Evolutionary conservation across 1,140 invertebrate genomes (phyloP), one percentile per base, ranked within the genome.

Genomic region (Tetragnatha versicolor): DNA sequence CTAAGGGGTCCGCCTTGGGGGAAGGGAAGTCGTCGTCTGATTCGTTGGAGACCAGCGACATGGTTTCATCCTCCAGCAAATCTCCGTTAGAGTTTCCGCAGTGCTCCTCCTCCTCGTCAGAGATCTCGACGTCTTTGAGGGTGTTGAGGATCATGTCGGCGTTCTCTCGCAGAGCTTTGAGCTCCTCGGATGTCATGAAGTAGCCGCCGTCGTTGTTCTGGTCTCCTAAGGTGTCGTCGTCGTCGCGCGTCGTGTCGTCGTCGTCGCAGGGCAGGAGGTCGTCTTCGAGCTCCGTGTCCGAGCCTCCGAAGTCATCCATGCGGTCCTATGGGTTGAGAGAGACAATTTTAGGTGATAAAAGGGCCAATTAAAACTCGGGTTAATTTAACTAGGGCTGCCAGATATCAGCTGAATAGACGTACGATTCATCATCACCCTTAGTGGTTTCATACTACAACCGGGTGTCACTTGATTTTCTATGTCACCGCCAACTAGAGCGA

Each of bases 41-140:
- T 65, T 90, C 90, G 82, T 92, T 91, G 12, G 92, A 91, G 0
- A 92, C 90, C 31, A 92, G 83, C 81, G 89, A 91, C 17, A 91
- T 82, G 0, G 90, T 91, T 84, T 91, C 90, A 82, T 89, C 89
- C 79, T 91, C 90, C 49, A 91, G 83, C 60, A 90, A 85, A 22
- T 79, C 78, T 7, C 84, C 84, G 79, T 81, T 83, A 9, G 81
- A 80, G 22, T 77, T 63, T 45, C 73, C 73, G 66, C 84, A 84
- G 27, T 37, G 12, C 5, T 39, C 49, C 31, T 75, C 58, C 10
- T 77, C 61, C n/a, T 53, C 47, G 20, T 70, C 77, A 17, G 68
- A 72, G 3, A 79, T 61, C 33, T 84, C 86, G 0, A 84, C 85
- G 72, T 88, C 88, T 73, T 86, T 88, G 29, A 89, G 79, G 22